phyloP scores from a whole-genome alignment of 2,888 invertebrate genomes.

The Hirtodrosophila alboralis region DNA sequence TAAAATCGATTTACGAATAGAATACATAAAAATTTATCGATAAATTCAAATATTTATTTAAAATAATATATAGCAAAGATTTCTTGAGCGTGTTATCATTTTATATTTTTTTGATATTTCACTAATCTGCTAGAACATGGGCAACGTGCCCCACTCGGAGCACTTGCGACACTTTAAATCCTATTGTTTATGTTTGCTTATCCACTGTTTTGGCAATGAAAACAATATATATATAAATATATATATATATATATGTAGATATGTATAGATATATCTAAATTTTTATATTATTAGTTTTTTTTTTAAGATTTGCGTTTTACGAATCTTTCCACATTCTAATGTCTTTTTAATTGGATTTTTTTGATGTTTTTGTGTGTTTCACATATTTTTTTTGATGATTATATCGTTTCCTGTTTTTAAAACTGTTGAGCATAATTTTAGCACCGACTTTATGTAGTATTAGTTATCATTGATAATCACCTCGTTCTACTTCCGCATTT shows the following conservation, averaged over 20 bases:
- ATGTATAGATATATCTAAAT: slow-evolving; percentile 3
- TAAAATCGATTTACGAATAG: too few species aligned
- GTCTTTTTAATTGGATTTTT: slow-evolving; percentile 67
- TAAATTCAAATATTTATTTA: too few species aligned
- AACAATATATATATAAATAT: slow-evolving; percentile 22
- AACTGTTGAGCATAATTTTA: too few species aligned
- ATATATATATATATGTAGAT: slow-evolving; percentile 5
- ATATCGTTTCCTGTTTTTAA: slow-evolving; percentile 39
- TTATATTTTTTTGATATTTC: not conserved
- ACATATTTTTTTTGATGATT: slow-evolving; percentile 43
- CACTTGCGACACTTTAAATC: slow-evolving; percentile 35
- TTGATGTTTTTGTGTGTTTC: slow-evolving; percentile 33
- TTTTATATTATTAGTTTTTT: slow-evolving; percentile 32
- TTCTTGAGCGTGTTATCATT: too few species aligned
- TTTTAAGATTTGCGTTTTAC: slow-evolving; percentile 24
- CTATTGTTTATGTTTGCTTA: slow-evolving; percentile 60
- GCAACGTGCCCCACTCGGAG: slow-evolving; percentile 13
- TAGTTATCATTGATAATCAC: slow-evolving; percentile 83
- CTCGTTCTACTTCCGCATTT: slow-evolving; percentile 96
- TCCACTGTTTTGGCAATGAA: slow-evolving; percentile 61
- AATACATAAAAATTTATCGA: too few species aligned
- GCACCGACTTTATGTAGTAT: too few species aligned
- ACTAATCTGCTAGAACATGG: slow-evolving; percentile 27
- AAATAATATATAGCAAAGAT: too few species aligned
- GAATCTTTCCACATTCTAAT: slow-evolving; percentile 45